Conservation (phyloP, 2,113 vertebrate species). For the Centrocercus urophasianus region DNA sequence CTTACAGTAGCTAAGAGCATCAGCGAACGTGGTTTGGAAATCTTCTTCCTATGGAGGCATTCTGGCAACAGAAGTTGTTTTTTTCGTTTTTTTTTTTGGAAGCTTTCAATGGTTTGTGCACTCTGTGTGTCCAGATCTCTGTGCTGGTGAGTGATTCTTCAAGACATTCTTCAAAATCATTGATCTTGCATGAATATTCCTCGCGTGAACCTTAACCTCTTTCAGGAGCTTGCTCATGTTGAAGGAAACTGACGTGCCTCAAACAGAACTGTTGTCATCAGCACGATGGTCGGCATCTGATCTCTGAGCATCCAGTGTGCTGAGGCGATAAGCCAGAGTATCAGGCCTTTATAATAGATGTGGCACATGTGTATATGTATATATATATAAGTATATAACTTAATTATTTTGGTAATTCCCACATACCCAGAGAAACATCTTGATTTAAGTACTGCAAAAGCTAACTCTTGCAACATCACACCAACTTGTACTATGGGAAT, state of each 20-base stretch:
- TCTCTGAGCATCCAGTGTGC: background rate
- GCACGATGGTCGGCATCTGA: background rate
- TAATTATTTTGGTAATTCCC: background rate
- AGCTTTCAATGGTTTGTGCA: background rate
- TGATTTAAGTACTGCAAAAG: too few species aligned
- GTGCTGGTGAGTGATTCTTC: background rate
- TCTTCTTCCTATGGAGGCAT: background rate
- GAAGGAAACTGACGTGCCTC: background rate
- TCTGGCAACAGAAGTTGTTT: background rate
- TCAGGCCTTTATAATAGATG: background rate
- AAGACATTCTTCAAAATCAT: too few species aligned
- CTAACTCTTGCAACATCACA: background rate
- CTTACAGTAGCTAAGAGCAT: background rate
- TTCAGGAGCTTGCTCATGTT: background rate
- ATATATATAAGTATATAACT: too few species aligned
- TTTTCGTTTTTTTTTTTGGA: background rate
- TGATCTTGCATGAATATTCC: background rate
- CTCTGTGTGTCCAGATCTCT: fast-evolving
- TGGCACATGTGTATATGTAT: too few species aligned
- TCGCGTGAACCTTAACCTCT: background rate
- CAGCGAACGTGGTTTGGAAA: background rate
- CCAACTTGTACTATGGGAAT: background rate
- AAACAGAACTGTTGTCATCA: background rate
- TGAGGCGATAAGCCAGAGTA: background rate
- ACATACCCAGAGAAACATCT: background rate